These are phyloP conservation scores for Protobothrops mucrosquamatus DNA, from an alignment of 2,113 vertebrate species.

Conservation along the genomic window DNA sequence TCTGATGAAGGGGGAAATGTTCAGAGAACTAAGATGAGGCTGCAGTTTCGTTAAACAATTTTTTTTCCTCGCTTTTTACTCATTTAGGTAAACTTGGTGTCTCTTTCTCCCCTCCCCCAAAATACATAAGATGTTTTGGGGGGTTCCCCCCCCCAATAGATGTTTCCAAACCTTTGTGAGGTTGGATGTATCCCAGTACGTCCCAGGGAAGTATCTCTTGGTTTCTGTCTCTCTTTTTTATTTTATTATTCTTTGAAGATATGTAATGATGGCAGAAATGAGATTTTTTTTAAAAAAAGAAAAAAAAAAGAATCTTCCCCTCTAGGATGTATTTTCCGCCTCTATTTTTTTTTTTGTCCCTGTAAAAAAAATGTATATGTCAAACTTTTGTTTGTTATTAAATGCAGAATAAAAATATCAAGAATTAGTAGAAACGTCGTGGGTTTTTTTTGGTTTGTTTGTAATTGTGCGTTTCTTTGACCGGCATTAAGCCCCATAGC, in stretches of 20 bases:
- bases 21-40: background rate
- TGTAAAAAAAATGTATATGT: constrained; percentile 67
- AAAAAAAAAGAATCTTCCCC: background rate
- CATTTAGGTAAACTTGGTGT: background rate
- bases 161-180: background rate
- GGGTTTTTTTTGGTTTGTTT: background rate
- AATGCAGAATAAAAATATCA: constrained; percentile 55
- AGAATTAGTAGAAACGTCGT: background rate
- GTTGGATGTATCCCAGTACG: background rate
- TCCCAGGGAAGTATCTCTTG: background rate
- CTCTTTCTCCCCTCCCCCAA: background rate
- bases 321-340: constrained; percentile 33
- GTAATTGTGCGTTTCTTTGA: no score
- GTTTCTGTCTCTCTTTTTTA: background rate
- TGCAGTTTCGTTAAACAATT: background rate
- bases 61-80: constrained; percentile 32
- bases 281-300: background rate
- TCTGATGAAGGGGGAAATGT: background rate
- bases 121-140: background rate
- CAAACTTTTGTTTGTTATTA: constrained; percentile 66
- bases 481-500: no score
- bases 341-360: background rate
- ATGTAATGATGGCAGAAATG: constrained; percentile 41
- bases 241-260: constrained; percentile 3
- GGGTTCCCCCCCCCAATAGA: background rate